Base-by-base conservation (phyloP, 92 coral and sea anemone species). In the Paramuricea clavata region DNA sequence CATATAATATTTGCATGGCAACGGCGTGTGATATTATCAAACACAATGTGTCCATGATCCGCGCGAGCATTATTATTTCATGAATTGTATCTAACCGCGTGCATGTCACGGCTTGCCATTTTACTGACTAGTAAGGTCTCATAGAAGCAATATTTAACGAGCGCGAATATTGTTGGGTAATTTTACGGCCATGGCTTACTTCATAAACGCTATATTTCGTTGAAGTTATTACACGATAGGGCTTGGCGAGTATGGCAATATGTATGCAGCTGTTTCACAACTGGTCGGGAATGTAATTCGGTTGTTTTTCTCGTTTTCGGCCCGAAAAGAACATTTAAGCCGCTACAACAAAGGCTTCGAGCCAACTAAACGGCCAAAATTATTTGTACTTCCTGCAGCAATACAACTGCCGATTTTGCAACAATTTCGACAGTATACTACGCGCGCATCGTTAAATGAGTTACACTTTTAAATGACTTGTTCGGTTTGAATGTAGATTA, bases 241-340 rank as follows among this genome's bases (percentile, higher is more conserved):
- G 19, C 26, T 54, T 65, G 72, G 19, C 72, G 23, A 0, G 72
- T 19, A 27, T 23, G 22, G 41, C 72, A 65, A 65, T 65, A 65
- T 65, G 35, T 28, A 13, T 33, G 72, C 72, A 65, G 72, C 72
- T 65, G 72, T 31, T 30, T 28, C 41, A 12, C 72, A 31, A 65
- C 72, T 65, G 72, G 72, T 27, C 17, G 23, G 62, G 72, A 65
- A n/a, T n/a, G n/a, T 65, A 65, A 65, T 65, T 65, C 39, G 35
- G n/a, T 54, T 54, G 62, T 54, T 54, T 54, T 54, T 23, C 23
- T 21, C 21, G 32, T 60, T 22, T 28, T 28, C 68, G 68, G 12
- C 41, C 41, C 22, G 41, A 26, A 65, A 65, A 65, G n/a, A 33
- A 1, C 72, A 28, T 31, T 60, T 60, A 65, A 31, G 72, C n/a